Evolutionary conservation across 2,797 vertebrate species (phyloP), one percentile per base, ranked within the genome.

Genomic region (Coranthus polyacanthus): DNA sequence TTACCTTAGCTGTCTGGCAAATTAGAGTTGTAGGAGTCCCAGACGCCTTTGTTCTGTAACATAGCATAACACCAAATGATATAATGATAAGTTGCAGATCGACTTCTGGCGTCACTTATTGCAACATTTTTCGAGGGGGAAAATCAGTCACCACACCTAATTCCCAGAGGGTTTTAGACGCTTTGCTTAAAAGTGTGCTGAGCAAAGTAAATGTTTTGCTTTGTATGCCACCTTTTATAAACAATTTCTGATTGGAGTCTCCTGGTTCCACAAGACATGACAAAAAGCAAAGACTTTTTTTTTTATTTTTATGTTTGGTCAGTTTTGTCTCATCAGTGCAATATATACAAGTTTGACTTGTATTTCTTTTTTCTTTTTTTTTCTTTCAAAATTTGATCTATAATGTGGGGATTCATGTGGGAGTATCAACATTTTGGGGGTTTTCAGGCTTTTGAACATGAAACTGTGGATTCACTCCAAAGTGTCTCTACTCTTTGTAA

Each of bases 61-160:
- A n/a, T 64, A 68, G 60, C 56, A 75, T 61, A 57, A 34, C 49
- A 68, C 62, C 64, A 57, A 69, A 67, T 16, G 16, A 57, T 67
- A 59, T 81, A 86, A 87, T 83, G 60, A 86, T 79, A 79, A 86
- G 77, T 77, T 84, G 55, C 75, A 83, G 47, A 81, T 79, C 37
- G 26, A 55, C 79, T 81, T 62, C 66, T 86, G 80, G 74, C 71
- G 46, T 85, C 77, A 72, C 68, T 75, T 61, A 56, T 49, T 81
- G 74, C 78, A 68, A 58, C 79, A 70, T 78, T 61, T 85, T 73
- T 71, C 34, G 21, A 75, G 50, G 78, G 42, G 50, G 73, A 71
- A 75, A 57, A 74, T 55, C 62, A 61, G 36, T 59, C 69, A 62
- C 81, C 75, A 72, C 59, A 36, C 76, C 80, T 78, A 47, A 75